Evolutionary conservation across 2,113 vertebrate species (phyloP), one percentile per base, ranked within the genome.

Genomic region (Lampris megalopsis): DNA sequence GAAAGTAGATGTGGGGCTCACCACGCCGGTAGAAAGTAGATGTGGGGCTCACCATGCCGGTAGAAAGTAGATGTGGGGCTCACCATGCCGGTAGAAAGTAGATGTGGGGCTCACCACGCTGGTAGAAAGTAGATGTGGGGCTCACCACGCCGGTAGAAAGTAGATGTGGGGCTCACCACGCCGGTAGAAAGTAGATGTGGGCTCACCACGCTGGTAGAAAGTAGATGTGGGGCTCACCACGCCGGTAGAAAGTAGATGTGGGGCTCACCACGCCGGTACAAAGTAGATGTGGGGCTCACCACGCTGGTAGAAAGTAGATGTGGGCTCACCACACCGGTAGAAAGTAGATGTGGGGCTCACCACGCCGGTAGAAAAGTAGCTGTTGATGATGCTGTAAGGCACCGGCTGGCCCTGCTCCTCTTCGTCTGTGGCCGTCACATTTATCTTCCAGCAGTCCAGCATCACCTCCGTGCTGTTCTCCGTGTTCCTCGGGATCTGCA

Each of bases 341-440:
- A 24, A 24, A 24, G 24, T 24, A 10, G 24, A 24, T 24, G 24
- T 24, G 7, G 7, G 35, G 56, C 71, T 63, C 52, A 96, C 95
- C 94, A 96, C 94, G 5, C 95, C 95, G 82, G 98, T 97, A 84
- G 97, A 98, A 91, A 98, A 98, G 89, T 98, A 98, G 92, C 98
- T 99, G 92, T 98, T 99, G 75, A 98, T 92, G 82, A 98, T 98
- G 73, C 93, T 96, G 92, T 98, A 98, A 92, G 97, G 97, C 94
- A 97, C 97, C 75, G 96, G 96, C 88, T 97, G 97, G 62, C 96
- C 96, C 68, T 94, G 96, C 90, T 98, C 97, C 60, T 97, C 97
- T 91, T 96, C 97, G 91, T 98, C 96, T 1, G 94, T 93, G 54
- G 97, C 95, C 49, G 95, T 92, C 64, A 99, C 93, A 1, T 98